Evolutionary conservation across 2,113 vertebrate species (phyloP), one percentile per base, ranked within the genome.

Genomic region (Coturnix japonica): DNA sequence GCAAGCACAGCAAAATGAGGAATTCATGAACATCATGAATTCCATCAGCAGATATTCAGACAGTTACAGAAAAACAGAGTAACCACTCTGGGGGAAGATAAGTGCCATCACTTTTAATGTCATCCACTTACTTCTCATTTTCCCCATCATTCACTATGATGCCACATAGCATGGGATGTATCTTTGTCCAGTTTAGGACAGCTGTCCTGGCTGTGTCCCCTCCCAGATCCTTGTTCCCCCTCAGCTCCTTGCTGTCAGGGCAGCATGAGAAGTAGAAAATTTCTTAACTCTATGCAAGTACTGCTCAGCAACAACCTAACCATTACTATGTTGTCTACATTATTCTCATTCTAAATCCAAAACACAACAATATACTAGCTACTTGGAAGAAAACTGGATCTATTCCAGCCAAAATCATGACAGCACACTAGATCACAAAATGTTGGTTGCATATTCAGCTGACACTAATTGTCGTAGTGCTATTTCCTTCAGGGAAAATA

Each of bases 381-480:
- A 37, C 35, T 17, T 7, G 35, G 35, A 37, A 26, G 35, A 61
- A 39, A 61, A 26, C 20, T 26, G 15, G 26, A 9, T 37, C 14
- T 61, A 26, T 39, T 37, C 23, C 16, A 26, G 35, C 14, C 35
- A 39, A 61, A 61, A 26, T 16, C 35, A 39, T 25, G 23, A 26
- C 35, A 61, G 54, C 18, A 56, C 17, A 56, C 5, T 28, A 33
- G 9, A 25, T 56, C 43, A 41, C 30, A 74, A 85, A 84, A 23
- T 0, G 0, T 17, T 43, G 33, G 6, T 47, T 2, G 1, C 20
- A 11, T 44, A 22, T 72, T 65, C 67, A 85, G 25, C 9, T 87
- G 22, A 33, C 0, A 3, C 46, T 65, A 44, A 44, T 47, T 63
- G 21, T 44, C 23, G 7, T 63, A 41, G 18, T 60, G 4, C 3